Evolutionary conservation across 2,797 vertebrate species (phyloP).

Genomic region (Leucoraja ocellata): DNA sequence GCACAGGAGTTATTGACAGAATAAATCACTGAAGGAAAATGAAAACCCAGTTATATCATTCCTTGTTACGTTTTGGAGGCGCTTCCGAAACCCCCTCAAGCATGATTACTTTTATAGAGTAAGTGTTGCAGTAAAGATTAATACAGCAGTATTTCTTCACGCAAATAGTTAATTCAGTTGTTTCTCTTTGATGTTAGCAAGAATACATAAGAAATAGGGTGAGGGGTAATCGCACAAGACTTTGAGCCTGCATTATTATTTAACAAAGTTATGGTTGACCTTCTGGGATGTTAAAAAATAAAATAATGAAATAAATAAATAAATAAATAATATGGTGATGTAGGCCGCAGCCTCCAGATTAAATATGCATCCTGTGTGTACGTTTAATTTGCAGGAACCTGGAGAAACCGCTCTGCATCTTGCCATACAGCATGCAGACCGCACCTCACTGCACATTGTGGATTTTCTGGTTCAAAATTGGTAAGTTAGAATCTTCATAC

Average conservation of each 20-base stretch:
- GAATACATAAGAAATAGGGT: too few relatives aligned
- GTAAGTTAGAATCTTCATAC: slow-evolving; percentile 45
- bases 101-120: not conserved
- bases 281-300: too few relatives aligned
- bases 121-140: not conserved
- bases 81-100: not conserved
- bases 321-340: not conserved
- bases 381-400: slow-evolving; percentile 58
- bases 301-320: not conserved
- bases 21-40: not conserved
- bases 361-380: not conserved
- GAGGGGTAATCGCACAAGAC: too few relatives aligned
- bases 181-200: not conserved
- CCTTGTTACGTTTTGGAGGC: not conserved
- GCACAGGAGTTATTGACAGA: not conserved
- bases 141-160: not conserved
- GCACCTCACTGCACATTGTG: slow-evolving; percentile 69
- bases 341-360: not conserved
- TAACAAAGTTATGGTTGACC: too few relatives aligned
- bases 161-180: not conserved
- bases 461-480: slow-evolving; percentile 75
- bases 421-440: slow-evolving; percentile 67
- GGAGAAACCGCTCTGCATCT: slow-evolving; percentile 72
- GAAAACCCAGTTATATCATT: not conserved
- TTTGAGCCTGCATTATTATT: too few relatives aligned